These are phyloP conservation scores for Rhyacichthys aspro DNA, from an alignment of 2,797 vertebrate genomes.

Conservation along the genomic window DNA sequence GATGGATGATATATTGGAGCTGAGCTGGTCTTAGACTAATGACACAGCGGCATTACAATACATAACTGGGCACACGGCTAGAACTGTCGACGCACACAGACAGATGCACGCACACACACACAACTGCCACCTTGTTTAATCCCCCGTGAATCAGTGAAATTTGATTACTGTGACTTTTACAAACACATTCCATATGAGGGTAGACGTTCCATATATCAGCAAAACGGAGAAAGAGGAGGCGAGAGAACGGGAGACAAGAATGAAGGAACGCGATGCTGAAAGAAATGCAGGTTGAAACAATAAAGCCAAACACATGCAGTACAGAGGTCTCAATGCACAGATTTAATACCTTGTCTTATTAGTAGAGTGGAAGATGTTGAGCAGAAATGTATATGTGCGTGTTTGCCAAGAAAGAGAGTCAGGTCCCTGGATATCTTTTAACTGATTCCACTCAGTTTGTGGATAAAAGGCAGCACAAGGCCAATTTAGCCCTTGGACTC, in stretches of 20 bases:
- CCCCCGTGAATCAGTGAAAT: slow-evolving; percentile 73
- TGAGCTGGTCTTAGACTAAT: slow-evolving; percentile 71
- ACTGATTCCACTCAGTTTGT: slow-evolving; percentile 21
- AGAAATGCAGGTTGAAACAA: slow-evolving; percentile 47
- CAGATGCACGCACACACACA: slow-evolving; percentile 40
- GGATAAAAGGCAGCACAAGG: slow-evolving; percentile 27
- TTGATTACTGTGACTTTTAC: slow-evolving; percentile 79
- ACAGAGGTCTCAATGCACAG: slow-evolving; percentile 16
- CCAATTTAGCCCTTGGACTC: slow-evolving; percentile 41
- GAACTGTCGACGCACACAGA: slow-evolving; percentile 57
- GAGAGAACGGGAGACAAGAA: slow-evolving; percentile 13
- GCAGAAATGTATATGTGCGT: slow-evolving; percentile 20
- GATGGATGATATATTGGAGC: slow-evolving; percentile 74
- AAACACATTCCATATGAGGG: slow-evolving; percentile 74
- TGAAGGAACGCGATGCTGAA: slow-evolving; percentile 31
- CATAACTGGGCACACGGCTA: slow-evolving; percentile 62
- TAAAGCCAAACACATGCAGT: slow-evolving; percentile 32
- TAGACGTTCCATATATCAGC: slow-evolving; percentile 77
- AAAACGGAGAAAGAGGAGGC: slow-evolving; percentile 18
- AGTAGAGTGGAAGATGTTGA: slow-evolving; percentile 34
- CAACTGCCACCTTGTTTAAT: slow-evolving; percentile 72
- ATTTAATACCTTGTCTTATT: slow-evolving; percentile 4
- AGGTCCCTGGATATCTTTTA: slow-evolving; percentile 41
- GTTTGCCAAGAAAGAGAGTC: slow-evolving; percentile 43
- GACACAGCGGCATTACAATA: slow-evolving; percentile 67